phyloP scores from a whole-genome alignment of 2,113 vertebrate species.

The Pluvialis apricaria region DNA sequence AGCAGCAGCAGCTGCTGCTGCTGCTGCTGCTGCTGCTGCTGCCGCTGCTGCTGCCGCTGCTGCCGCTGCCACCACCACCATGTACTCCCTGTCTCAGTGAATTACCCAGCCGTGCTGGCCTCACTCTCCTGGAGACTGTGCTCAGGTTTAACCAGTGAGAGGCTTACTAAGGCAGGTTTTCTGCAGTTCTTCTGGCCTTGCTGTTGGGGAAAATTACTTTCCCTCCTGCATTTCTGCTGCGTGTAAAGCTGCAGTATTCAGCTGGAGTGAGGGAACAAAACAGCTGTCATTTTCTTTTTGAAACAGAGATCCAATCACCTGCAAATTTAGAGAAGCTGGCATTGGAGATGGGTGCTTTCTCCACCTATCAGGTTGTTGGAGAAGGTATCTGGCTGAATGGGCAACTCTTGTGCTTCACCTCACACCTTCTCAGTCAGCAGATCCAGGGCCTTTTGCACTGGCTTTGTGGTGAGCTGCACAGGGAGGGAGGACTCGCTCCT shows the following conservation, averaged over 20 bases:
- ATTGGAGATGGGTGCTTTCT: not conserved
- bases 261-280: not conserved
- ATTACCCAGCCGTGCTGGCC: not conserved
- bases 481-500: fast-evolving
- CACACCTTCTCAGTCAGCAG: not conserved
- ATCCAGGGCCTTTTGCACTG: not conserved
- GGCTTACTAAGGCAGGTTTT: not conserved
- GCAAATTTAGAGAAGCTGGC: not conserved
- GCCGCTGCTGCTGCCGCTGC: not conserved
- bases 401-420: not conserved
- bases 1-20: not conserved
- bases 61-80: too few relatives aligned
- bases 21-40: fast-evolving
- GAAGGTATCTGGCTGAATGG: not conserved
- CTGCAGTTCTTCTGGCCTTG: not conserved
- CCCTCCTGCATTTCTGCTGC: not conserved
- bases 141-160: not conserved
- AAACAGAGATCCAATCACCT: not conserved
- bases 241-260: not conserved
- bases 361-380: not conserved
- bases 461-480: not conserved
- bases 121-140: not conserved
- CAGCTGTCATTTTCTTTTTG: not conserved
- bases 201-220: not conserved
- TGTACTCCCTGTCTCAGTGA: not conserved